Percentiles rank a stretch among this genome's conserved stretches.
These are phyloP conservation scores for chimpanzee (Pan troglodytes) DNA, from an alignment of 2,113 vertebrate genomes.

Conservation along the genomic window NHGRI_mPanTro3-v2.1_pri NC_072410.2:59628501-59629000, in stretches of 20 bases:
- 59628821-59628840: background rate
- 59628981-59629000: background rate
- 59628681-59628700: background rate
- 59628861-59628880: background rate
- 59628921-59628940: background rate
- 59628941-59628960: background rate
- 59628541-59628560: background rate
- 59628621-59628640: background rate
- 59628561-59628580: constrained; percentile 10
- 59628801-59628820: background rate
- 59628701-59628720: background rate
- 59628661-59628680: background rate
- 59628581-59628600: background rate
- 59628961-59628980: constrained; percentile 26
- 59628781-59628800: background rate
- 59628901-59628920: background rate
- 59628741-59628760: background rate
- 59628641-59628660: background rate
- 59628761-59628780: background rate
- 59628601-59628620: background rate
- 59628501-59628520: background rate
- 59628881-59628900: background rate
- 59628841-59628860: background rate
- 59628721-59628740: background rate
- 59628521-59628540: background rate